These are phyloP conservation scores for Acanthopagrus latus DNA, from an alignment of 2,797 vertebrate species.

Conservation along the genomic window DNA sequence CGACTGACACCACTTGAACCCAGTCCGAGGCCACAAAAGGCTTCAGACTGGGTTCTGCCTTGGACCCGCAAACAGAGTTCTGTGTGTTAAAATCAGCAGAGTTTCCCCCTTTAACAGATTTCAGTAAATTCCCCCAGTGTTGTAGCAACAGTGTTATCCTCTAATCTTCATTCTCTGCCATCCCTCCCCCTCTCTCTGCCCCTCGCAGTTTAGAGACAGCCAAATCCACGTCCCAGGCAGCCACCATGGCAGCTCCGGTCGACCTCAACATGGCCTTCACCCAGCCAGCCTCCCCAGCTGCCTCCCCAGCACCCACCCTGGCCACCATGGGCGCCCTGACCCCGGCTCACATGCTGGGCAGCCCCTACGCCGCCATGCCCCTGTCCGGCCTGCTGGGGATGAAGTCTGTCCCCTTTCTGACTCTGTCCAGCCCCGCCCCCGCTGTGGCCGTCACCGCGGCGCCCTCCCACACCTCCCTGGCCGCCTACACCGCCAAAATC, in stretches of 20 bases:
- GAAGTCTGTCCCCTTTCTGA: slow-evolving; percentile 94
- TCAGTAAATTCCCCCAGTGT: slow-evolving; percentile 44
- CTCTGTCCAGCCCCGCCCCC: slow-evolving; percentile 87
- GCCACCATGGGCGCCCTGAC: slow-evolving; percentile 86
- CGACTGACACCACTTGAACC: neutral
- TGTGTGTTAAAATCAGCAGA: neutral
- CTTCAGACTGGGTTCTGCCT: neutral
- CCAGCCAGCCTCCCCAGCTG: slow-evolving; percentile 85
- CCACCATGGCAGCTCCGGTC: slow-evolving; percentile 87
- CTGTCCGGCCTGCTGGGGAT: slow-evolving; percentile 93
- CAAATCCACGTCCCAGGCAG: slow-evolving; percentile 94
- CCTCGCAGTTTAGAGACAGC: slow-evolving; percentile 93
- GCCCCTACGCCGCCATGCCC: slow-evolving; percentile 89
- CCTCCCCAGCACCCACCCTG: slow-evolving; percentile 83
- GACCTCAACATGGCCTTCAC: slow-evolving; percentile 94
- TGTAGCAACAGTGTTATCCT: slow-evolving; percentile 64
- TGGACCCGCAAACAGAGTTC: slow-evolving; percentile 14
- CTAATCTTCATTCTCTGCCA: slow-evolving; percentile 49
- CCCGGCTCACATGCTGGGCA: slow-evolving; percentile 87
- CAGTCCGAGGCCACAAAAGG: neutral
- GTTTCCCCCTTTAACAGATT: slow-evolving; percentile 32
- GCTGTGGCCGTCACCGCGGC: slow-evolving; percentile 86
- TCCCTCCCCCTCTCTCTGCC: slow-evolving; percentile 14
- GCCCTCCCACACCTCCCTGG: slow-evolving; percentile 83
- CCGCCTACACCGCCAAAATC: slow-evolving; percentile 95